Base-by-base conservation (phyloP, 1,140 invertebrate genomes). In the Lasaia peninsularis region DNA sequence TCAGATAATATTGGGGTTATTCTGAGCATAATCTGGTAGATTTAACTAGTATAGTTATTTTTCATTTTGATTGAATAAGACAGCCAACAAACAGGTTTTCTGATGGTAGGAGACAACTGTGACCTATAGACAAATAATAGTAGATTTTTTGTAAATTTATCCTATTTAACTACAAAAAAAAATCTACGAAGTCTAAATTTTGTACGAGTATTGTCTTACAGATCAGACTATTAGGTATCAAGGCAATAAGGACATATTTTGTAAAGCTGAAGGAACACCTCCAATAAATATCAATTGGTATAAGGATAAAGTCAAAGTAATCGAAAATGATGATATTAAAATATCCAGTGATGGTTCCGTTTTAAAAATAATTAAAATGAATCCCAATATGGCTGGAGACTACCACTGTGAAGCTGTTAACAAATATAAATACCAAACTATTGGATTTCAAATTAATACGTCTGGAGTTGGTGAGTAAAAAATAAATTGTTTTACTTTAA, bases 261-360 rank as follows among this genome's bases (percentile, higher is more conserved):
- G 69, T 49, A 58, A 62, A 32, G 33, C 72, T 18, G 62, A 76
- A 32, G 67, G 71, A 18, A 51, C 14, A 9, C 71, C 73, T 12
- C 58, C 63, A 10, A 65, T 64, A 34, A 40, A 37, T 0, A 64
- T 71, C 9, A 65, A 7, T 14, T 76, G 73, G 73, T 67, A 53
- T 16, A 64, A 61, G 48, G 54, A 68, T 28, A 52, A 33, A 3
- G 33, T 24, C n/a, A 37, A 11, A 50, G 24, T 75, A 14, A 31
- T 6, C 14, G 31, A 21, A 11, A 52, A 63, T 18, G 33, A 35
- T 4, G 48, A 70, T 50, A 56, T 62, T 8, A 21, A 60, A 7
- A 58, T 65, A 44, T 71, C 71, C 16, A 8, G 40, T 10, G 60
- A 73, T 16, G 49, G 51, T 11, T 56, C 71, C 11, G 44, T 24